These are phyloP conservation scores for Polydrusus tereticollis DNA, from an alignment of 2,888 invertebrate genomes.

Conservation along the genomic window DNA sequence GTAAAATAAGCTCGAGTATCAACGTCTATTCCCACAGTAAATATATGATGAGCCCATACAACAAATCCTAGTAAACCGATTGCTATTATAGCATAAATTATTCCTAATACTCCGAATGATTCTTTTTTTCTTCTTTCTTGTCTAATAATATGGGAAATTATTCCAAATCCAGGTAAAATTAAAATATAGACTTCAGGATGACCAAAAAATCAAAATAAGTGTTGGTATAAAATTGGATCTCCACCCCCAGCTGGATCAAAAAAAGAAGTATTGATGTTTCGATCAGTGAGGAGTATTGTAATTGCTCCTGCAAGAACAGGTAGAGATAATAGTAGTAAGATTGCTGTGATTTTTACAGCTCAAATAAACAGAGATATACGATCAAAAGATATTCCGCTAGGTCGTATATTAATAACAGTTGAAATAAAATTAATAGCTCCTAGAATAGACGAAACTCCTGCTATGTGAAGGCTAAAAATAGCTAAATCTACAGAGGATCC, in stretches of 20 bases:
- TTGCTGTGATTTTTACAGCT: slow-evolving; percentile 77
- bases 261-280: slow-evolving; percentile 85
- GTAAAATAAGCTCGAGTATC: slow-evolving; percentile 89
- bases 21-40: slow-evolving; percentile 86
- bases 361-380: slow-evolving; percentile 81
- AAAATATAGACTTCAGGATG: slow-evolving; percentile 91
- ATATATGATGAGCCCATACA: slow-evolving; percentile 89
- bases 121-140: slow-evolving; percentile 82
- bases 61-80: slow-evolving; percentile 89
- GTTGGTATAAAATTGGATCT: slow-evolving; percentile 85
- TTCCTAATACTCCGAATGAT: slow-evolving; percentile 79
- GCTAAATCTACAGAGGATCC: slow-evolving; percentile 80
- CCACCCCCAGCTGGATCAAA: slow-evolving; percentile 86
- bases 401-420: slow-evolving; percentile 80
- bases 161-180: slow-evolving; percentile 86
- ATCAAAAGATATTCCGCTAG: slow-evolving; percentile 72
- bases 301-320: slow-evolving; percentile 85
- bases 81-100: slow-evolving; percentile 87
- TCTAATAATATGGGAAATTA: slow-evolving; percentile 83
- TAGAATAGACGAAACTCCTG: slow-evolving; percentile 81
- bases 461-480: slow-evolving; percentile 83
- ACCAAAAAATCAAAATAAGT: slow-evolving; percentile 90
- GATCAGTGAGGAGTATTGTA: slow-evolving; percentile 84
- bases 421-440: slow-evolving; percentile 86
- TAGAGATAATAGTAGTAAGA: slow-evolving; percentile 76